Conservation (phyloP, 2,888 invertebrate genomes). For the Metacarcinus magister region DNA sequence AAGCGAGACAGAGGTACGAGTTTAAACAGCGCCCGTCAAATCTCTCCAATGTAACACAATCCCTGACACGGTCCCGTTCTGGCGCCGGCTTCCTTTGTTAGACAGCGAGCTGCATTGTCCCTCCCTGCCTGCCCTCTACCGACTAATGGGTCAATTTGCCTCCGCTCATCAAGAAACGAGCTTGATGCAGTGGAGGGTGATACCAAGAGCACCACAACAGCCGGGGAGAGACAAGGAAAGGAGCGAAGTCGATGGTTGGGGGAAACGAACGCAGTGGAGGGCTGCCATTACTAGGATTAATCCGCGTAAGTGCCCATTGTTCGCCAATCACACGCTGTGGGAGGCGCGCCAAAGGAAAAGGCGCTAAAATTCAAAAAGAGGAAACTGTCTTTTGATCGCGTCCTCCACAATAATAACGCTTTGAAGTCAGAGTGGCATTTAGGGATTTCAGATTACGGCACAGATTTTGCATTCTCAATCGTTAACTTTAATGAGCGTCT, state of each 20-base stretch:
- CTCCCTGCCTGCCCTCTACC: neutral
- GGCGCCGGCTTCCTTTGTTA: slow-evolving; percentile 72
- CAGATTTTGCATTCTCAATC: slow-evolving; percentile 50
- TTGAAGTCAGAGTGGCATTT: slow-evolving; percentile 77
- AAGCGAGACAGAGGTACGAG: slow-evolving; percentile 62
- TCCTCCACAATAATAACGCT: slow-evolving; percentile 73
- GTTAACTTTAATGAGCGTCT: slow-evolving; percentile 61
- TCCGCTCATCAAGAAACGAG: slow-evolving; percentile 35
- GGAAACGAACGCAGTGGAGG: slow-evolving; percentile 68
- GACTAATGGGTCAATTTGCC: slow-evolving; percentile 56
- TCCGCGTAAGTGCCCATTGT: slow-evolving; percentile 80
- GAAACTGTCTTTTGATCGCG: slow-evolving; percentile 79
- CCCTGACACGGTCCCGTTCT: slow-evolving; percentile 66
- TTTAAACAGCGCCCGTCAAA: slow-evolving; percentile 77
- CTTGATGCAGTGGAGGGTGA: neutral
- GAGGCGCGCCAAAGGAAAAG: slow-evolving; percentile 78
- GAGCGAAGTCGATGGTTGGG: slow-evolving; percentile 61
- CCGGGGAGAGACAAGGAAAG: neutral
- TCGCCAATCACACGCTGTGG: slow-evolving; percentile 80
- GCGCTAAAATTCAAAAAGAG: slow-evolving; percentile 79
- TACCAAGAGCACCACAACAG: neutral
- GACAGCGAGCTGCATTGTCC: slow-evolving; percentile 43
- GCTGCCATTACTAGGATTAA: slow-evolving; percentile 80
- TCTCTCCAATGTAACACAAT: slow-evolving; percentile 79
- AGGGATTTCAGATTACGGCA: slow-evolving; percentile 60